Base-by-base conservation (phyloP, 2,797 vertebrate species). In the Bradypodion ventrale region DNA sequence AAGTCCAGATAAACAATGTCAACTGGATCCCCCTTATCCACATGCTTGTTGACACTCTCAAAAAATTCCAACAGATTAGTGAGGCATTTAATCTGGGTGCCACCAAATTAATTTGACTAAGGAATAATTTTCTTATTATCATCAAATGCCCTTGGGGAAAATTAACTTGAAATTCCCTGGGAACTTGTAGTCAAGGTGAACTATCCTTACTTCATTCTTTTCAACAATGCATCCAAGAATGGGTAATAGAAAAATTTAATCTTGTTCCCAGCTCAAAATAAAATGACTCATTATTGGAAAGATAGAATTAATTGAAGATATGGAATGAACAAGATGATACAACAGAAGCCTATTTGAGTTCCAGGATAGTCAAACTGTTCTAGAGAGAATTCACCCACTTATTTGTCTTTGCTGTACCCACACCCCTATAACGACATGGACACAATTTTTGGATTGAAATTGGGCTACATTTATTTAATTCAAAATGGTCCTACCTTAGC, bases 41-140 rank as follows among this genome's bases (percentile, higher is more conserved):
- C n/a, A n/a, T n/a, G n/a, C n/a, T n/a, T n/a, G n/a, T n/a, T n/a
- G n/a, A n/a, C n/a, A n/a, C n/a, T n/a, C n/a, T n/a, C n/a, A n/a
- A n/a, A n/a, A n/a, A n/a, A n/a, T n/a, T n/a, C n/a, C n/a, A n/a
- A n/a, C n/a, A n/a, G n/a, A n/a, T n/a, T n/a, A n/a, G n/a, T n/a
- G n/a, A n/a, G n/a, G n/a, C n/a, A n/a, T n/a, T 70, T 37, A 40
- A 46, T 80, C 23, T 69, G 13, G 69, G 16, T 1, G 2, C 49
- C 68, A 60, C 35, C 27, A 72, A 59, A 68, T 37, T 72, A 46
- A 81, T 81, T 76, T 59, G 32, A 76, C 52, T 81, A 72, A 81
- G 56, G 52, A 25, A 16, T 16, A 72, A 46, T 69, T 81, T 80
- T 21, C 15, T n/a, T 42, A 70, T 70, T 60, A 35, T 80, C 59